phyloP scores from a whole-genome alignment of 2,797 vertebrate genomes.

The Lutjanus argentimaculatus region DNA sequence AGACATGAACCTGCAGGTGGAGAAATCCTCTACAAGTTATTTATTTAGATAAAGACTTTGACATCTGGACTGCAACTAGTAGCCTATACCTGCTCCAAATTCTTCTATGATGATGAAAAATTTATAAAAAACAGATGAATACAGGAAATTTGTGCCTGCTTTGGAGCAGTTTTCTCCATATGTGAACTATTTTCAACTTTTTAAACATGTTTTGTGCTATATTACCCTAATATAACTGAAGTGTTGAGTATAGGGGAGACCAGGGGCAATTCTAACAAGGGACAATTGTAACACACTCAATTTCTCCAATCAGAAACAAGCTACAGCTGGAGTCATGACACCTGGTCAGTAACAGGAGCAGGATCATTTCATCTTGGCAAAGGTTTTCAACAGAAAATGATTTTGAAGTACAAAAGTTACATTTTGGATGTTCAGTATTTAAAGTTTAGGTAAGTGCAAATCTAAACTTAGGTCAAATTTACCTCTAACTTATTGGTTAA shows the following conservation, averaged over 20 bases:
- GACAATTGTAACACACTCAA: too few relatives aligned
- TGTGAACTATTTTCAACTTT: neutral
- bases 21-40: constrained; percentile 45
- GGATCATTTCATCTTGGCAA: too few relatives aligned
- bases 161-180: neutral
- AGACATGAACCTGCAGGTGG: constrained; percentile 53
- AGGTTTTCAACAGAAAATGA: too few relatives aligned
- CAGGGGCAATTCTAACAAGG: too few relatives aligned
- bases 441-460: too few relatives aligned
- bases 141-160: constrained; percentile 8
- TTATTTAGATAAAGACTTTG: constrained; percentile 18
- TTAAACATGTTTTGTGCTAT: neutral
- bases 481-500: too few relatives aligned
- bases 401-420: too few relatives aligned
- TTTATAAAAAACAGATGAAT: neutral
- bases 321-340: too few relatives aligned
- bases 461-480: too few relatives aligned
- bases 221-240: neutral
- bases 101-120: neutral
- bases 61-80: constrained; percentile 21
- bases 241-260: neutral
- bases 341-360: too few relatives aligned
- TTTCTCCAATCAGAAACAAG: too few relatives aligned
- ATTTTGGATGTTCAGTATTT: too few relatives aligned
- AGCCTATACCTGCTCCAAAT: neutral